phyloP scores from a whole-genome alignment of 2,113 vertebrate species.

The Rhagologus leucostigma region DNA sequence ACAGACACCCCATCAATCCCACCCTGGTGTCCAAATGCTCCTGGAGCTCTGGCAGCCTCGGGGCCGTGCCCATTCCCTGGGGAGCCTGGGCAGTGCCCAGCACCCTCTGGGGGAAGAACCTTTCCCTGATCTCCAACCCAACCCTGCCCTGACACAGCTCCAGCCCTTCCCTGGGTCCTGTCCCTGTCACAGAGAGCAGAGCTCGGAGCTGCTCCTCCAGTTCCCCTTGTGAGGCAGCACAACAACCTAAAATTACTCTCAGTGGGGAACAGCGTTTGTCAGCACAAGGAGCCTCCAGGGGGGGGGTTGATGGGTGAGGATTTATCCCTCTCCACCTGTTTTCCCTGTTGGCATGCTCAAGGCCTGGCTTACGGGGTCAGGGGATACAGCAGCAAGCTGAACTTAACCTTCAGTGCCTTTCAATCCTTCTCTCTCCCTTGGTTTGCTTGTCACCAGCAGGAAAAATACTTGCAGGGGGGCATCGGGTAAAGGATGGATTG shows the following conservation, averaged over 20 bases:
- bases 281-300: neutral
- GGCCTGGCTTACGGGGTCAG: neutral
- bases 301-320: neutral
- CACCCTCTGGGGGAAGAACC: neutral
- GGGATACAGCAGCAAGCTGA: neutral
- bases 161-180: accelerated
- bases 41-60: neutral
- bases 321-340: neutral
- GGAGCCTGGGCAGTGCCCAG: neutral
- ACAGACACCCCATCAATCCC: neutral
- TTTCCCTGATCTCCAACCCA: accelerated
- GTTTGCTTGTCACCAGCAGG: neutral
- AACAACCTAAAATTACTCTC: neutral
- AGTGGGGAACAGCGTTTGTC: neutral
- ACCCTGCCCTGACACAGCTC: neutral
- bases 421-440: neutral
- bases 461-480: neutral
- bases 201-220: neutral
- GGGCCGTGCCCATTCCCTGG: neutral
- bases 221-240: neutral
- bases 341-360: neutral
- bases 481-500: neutral
- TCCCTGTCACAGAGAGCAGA: neutral
- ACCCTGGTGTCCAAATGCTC: accelerated
- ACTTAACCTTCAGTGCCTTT: neutral